Conservation (phyloP, 2,797 vertebrate genomes). For the Steatocranus sp. region DNA sequence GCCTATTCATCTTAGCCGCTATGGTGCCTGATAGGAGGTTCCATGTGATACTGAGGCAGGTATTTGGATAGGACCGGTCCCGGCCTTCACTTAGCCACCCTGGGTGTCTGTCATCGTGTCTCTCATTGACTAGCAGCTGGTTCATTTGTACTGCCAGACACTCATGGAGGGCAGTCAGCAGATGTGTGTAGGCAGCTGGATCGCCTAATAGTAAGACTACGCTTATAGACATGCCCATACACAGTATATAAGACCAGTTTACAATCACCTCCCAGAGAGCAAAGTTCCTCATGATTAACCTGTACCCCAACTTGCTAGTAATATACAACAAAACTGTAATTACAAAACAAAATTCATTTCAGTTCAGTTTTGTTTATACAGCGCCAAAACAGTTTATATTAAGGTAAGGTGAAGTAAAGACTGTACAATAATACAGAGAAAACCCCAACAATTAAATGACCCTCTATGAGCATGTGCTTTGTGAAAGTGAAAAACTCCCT, state of each 20-base stretch:
- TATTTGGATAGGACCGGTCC: neutral
- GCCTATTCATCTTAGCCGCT: neutral
- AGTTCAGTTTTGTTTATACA: neutral
- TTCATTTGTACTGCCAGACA: neutral
- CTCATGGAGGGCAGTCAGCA: neutral
- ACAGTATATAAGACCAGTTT: neutral
- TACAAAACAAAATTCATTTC: neutral
- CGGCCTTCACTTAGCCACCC: rapidly evolving
- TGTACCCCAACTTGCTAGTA: neutral
- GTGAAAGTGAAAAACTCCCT: neutral
- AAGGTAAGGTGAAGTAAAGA: neutral
- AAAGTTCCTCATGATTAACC: neutral
- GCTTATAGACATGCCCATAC: neutral
- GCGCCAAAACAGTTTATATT: rapidly evolving
- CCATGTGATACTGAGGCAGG: neutral
- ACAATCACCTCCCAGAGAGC: neutral
- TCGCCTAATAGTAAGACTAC: rapidly evolving
- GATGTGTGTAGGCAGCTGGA: rapidly evolving
- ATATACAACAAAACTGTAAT: neutral
- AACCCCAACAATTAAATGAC: neutral
- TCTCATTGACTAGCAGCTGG: neutral
- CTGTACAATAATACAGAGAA: neutral
- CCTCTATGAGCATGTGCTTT: neutral
- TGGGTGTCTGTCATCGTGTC: rapidly evolving
- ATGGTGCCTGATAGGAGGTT: neutral